Percentiles rank a stretch among this genome's conserved stretches.
Conservation (phyloP, 2,113 vertebrate genomes). For the Malurus elegans region DNA sequence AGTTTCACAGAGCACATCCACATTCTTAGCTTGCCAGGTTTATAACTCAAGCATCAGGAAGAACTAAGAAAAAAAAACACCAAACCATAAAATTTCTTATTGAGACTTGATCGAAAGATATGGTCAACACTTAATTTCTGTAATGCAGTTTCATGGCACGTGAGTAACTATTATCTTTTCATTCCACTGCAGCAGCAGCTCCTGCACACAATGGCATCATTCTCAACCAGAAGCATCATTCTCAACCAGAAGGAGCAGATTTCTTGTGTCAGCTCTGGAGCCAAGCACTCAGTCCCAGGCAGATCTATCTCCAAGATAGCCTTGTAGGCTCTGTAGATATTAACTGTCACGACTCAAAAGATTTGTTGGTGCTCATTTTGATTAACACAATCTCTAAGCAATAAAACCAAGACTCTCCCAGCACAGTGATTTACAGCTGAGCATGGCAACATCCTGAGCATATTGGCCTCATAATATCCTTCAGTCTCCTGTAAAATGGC, state of each 20-base stretch:
- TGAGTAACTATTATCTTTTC: not conserved
- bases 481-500: not conserved
- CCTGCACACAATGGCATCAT: not conserved
- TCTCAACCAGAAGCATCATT: not conserved
- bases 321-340: not conserved
- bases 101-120: not conserved
- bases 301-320: not conserved
- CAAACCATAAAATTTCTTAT: not conserved
- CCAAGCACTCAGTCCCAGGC: not conserved
- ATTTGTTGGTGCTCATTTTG: not conserved
- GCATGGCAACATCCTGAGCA: not conserved
- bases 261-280: not conserved
- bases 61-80: not conserved
- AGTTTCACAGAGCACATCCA: not conserved
- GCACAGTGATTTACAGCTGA: not conserved
- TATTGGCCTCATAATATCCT: not conserved
- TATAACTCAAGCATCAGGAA: constrained; percentile 1
- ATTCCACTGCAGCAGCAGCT: not conserved
- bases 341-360: not conserved
- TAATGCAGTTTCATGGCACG: not conserved
- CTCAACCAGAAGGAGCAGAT: not conserved
- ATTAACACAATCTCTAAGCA: not conserved
- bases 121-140: not conserved
- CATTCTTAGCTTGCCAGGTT: not conserved
- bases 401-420: not conserved